Evolutionary conservation across 2,113 vertebrate genomes (phyloP).

Genomic region (Lanius ludovicianus): DNA sequence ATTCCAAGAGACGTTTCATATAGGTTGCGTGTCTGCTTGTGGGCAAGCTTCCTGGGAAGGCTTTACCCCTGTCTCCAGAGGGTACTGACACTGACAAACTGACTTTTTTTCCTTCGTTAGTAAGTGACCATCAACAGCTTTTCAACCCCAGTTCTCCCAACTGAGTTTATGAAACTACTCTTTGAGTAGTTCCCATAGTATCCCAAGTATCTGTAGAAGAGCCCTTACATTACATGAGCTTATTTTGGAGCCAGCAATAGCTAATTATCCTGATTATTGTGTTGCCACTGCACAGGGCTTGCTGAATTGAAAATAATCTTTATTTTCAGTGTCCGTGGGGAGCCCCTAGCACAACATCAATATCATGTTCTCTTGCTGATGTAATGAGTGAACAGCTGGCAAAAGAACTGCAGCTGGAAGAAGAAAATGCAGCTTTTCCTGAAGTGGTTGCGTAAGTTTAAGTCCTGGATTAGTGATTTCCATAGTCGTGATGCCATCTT

Average conservation of each 20-base stretch:
- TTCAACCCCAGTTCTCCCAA: not conserved
- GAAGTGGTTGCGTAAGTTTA: slow-evolving; percentile 78
- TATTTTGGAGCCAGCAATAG: not conserved
- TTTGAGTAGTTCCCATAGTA: not conserved
- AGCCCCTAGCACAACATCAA: slow-evolving; percentile 52
- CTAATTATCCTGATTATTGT: not conserved
- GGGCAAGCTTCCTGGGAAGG: not conserved
- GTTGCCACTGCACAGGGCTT: not conserved
- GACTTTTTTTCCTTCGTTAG: accelerated
- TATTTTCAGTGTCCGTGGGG: slow-evolving; percentile 89
- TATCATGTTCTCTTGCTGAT: slow-evolving; percentile 87
- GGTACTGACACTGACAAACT: not conserved
- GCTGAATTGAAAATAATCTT: not conserved
- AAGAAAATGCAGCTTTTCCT: slow-evolving; percentile 79
- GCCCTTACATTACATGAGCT: not conserved
- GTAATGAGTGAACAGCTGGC: slow-evolving; percentile 98
- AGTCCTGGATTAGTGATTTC: not conserved
- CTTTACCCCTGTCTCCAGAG: not conserved
- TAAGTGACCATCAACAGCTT: not conserved
- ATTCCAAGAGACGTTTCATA: not conserved
- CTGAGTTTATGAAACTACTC: not conserved
- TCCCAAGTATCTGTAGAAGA: not conserved
- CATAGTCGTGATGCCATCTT: not conserved
- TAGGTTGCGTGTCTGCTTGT: not conserved
- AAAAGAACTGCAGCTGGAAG: slow-evolving; percentile 85